These are phyloP conservation scores for Leucoraja erinaceus DNA, from an alignment of 2,113 vertebrate species.

Conservation along the genomic window DNA sequence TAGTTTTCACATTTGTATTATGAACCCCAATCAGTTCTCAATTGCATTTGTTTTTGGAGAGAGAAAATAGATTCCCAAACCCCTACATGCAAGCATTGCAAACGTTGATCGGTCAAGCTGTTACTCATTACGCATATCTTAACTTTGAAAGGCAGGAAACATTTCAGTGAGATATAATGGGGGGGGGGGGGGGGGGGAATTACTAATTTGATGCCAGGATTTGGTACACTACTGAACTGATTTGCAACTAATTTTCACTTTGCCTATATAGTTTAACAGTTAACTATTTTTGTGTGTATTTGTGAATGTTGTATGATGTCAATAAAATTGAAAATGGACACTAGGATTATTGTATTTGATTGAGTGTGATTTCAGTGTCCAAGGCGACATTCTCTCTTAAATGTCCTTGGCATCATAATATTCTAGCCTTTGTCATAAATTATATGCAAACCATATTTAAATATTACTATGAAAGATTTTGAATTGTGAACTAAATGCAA, in stretches of 20 bases:
- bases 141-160: conserved; percentile 28
- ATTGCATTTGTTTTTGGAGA: neutral
- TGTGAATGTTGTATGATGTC: conserved; percentile 36
- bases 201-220: conserved; percentile 1
- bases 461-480: neutral
- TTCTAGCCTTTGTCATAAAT: neutral
- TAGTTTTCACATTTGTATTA: neutral
- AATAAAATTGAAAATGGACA: conserved; percentile 23
- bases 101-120: neutral
- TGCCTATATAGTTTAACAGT: conserved; percentile 40
- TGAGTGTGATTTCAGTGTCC: neutral
- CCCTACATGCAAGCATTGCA: neutral
- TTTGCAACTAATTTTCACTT: conserved; percentile 41
- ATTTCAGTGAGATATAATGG: neutral
- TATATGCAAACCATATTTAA: neutral
- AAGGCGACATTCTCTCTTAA: neutral
- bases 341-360: neutral
- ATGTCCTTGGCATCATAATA: no score
- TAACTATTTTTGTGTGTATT: conserved; percentile 18
- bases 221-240: conserved; percentile 36
- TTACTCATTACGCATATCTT: conserved; percentile 21
- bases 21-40: neutral
- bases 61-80: conserved; percentile 14
- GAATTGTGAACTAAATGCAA: neutral
- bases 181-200: conserved; percentile 30